These are phyloP conservation scores for Syrphus vitripennis DNA, from an alignment of 2,888 invertebrate species.

Conservation along the genomic window DNA sequence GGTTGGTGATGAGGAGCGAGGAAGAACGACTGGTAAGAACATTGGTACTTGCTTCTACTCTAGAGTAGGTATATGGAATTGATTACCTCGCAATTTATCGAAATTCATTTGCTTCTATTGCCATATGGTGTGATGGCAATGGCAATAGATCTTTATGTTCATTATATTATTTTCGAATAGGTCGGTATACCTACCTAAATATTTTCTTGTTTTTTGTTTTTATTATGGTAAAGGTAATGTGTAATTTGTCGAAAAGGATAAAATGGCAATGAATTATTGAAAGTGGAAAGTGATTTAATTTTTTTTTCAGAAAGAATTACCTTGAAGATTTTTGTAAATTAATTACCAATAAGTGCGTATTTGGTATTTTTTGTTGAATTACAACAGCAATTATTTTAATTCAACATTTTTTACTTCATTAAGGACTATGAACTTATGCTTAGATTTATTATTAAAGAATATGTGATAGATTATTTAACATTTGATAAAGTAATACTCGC, in stretches of 20 bases:
- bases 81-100: slow-evolving; percentile 59
- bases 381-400: too few species aligned
- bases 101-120: slow-evolving; percentile 46
- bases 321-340: neutral
- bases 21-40: neutral
- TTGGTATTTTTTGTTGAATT: too few species aligned
- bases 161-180: slow-evolving; percentile 10
- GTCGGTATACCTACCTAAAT: too few species aligned
- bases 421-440: too few species aligned
- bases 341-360: too few species aligned
- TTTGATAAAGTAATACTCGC: too few species aligned
- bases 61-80: slow-evolving; percentile 58
- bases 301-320: neutral
- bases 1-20: neutral
- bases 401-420: too few species aligned
- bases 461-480: too few species aligned
- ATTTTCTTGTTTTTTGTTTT: neutral
- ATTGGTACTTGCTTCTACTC: slow-evolving; percentile 13
- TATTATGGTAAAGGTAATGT: neutral
- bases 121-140: slow-evolving; percentile 46
- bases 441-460: too few species aligned
- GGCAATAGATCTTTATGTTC: slow-evolving; percentile 31
- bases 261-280: slow-evolving; percentile 1
- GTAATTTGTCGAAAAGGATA: slow-evolving; percentile 17
- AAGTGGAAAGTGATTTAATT: neutral